Base-by-base conservation (phyloP, 2,797 vertebrate species). In the Oreochromis grahami region DNA sequence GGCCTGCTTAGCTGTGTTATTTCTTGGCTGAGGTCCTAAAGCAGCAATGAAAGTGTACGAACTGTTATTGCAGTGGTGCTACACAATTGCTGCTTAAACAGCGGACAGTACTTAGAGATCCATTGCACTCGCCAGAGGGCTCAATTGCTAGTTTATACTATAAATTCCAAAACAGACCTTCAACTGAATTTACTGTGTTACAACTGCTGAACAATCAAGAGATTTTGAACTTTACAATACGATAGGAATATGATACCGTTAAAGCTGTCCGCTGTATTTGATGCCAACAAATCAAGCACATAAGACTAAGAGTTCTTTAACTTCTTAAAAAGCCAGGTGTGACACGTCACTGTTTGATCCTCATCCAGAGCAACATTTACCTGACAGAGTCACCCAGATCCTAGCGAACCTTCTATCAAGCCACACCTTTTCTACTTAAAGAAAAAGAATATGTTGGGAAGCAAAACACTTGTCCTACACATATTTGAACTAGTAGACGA, bases 21-120 rank as follows among this genome's bases (percentile, higher is more conserved):
- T 63, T 90, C 74, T 91, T 95, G 93, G 89, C 91, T 83, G 52
- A 56, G 77, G 60, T 93, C 87, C 88, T 90, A 79, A 17, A 84
- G 78, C 84, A 86, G 70, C 58, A 76, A 92, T 89, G 77, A 88
- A 92, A 92, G 86, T 85, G 82, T 82, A 60, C 81, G 72, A 29
- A 91, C 77, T 91, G 86, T 92, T 91, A 91, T 90, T 90, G 79
- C 82, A 89, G 82, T 58, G 80, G 77, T 82, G 84, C 80, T 87
- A 83, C 81, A 87, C 82, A 84, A 78, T n/a, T 74, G 91, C 70
- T 93, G 91, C 94, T 94, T 90, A 76, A 93, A 94, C 82, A 93
- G 82, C 81, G 91, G 95, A 93, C 91, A 90, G 83, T 80, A 79
- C 80, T 87, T 86, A 76, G 84, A 91, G 74, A 84, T 80, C 86